Base-by-base conservation (phyloP, 2,113 vertebrate species). In the Dromas ardeola region DNA sequence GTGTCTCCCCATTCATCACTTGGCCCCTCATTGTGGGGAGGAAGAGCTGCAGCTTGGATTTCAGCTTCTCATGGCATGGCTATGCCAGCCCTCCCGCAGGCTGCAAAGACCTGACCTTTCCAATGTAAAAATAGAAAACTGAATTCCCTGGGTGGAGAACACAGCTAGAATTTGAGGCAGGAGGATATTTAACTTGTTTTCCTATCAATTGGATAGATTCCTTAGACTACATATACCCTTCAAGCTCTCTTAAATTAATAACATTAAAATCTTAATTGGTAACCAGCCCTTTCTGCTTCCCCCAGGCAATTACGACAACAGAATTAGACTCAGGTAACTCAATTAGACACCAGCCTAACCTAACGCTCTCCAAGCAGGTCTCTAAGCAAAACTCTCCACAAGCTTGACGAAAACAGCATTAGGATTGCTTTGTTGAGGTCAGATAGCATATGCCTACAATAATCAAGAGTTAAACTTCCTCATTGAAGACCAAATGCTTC, bases 241-340 rank as follows among this genome's bases (percentile, higher is more conserved):
- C 94, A 91, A 96, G 87, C 29, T 66, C 77, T 84, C 84, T 85
- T 73, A 92, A 91, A 96, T 96, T 95, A 94, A 90, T 91, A 91
- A 84, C 62, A 76, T 91, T 91, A 91, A 76, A 94, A 94, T 58
- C 84, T 91, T 97, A 96, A 96, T 96, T 96, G 89, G 55, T 94
- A 97, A 91, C 84, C 66, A 91, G 53, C 53, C 62, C n/a, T 59
- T 95, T 95, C 78, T 88, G 73, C 81, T 93, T 93, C 88, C 91
- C 70, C 55, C 50, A 66, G 93, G 93, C 93, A 91, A 96, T 93
- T 97, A 62, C 5, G 5, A 80, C 56, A 94, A 93, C 93, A 86
- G 53, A 95, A 97, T 96, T 96, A 97, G 70, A 65, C 50, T 93
- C 81, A 71, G 86, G 81, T 96, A 96, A 95, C 84, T 94, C 89